Conservation (phyloP, 2,797 vertebrate species). For the Setipinna tenuifilis region DNA sequence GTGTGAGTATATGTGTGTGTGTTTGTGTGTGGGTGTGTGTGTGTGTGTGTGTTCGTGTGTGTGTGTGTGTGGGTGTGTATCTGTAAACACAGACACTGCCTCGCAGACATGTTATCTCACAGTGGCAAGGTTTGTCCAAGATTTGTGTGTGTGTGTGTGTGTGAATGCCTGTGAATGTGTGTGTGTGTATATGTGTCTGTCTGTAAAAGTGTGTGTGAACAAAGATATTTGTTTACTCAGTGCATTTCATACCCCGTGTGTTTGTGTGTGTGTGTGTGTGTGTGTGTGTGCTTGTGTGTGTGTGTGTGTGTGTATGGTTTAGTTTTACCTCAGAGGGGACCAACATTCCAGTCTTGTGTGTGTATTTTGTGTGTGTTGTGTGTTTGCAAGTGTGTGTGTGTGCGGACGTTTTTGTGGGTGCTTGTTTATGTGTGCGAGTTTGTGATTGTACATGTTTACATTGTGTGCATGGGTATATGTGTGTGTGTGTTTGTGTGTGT, state of each 20-base stretch:
- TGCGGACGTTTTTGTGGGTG: no score
- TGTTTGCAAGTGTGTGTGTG: no score
- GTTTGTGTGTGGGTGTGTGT: background rate
- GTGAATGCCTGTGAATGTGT: no score
- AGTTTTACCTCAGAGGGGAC: no score
- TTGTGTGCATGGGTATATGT: background rate
- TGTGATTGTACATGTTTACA: background rate
- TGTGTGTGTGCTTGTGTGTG: background rate
- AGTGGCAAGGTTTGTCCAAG: background rate
- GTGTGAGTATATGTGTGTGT: no score
- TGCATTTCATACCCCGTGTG: background rate
- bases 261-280: conserved; percentile 9
- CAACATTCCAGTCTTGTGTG: no score
- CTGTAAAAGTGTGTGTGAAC: background rate
- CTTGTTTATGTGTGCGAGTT: background rate
- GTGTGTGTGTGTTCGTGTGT: background rate
- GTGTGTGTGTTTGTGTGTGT: conserved; percentile 43
- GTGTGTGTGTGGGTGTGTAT: background rate
- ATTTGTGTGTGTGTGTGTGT: background rate
- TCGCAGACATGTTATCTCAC: background rate
- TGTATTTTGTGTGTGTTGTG: no score
- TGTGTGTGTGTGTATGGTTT: no score
- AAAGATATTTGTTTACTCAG: background rate
- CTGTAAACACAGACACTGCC: conserved; percentile 8
- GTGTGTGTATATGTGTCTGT: no score